phyloP scores from a whole-genome alignment of 2,797 vertebrate genomes.

The Pipistrellus pygmaeus region DNA sequence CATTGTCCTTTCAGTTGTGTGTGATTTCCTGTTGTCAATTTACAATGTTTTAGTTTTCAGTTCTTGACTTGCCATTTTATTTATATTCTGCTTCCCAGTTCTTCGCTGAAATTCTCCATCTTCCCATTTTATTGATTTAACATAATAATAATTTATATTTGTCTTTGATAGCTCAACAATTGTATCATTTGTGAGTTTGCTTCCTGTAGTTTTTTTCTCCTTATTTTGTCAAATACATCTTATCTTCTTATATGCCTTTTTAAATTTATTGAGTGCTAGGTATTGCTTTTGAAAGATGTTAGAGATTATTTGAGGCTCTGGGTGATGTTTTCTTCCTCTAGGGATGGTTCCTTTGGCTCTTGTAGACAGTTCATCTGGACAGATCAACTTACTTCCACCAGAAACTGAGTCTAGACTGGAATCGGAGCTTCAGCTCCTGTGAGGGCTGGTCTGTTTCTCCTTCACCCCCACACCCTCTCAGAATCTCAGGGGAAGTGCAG shows the following conservation, averaged over 20 bases:
- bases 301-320: not conserved
- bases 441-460: not conserved
- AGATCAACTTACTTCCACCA: not conserved
- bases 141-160: not conserved
- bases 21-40: not conserved
- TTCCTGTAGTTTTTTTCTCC: not conserved
- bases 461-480: not conserved
- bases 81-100: not conserved
- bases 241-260: not conserved
- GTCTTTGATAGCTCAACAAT: not conserved
- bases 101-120: not conserved
- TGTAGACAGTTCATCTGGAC: not conserved
- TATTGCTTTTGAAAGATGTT: not conserved
- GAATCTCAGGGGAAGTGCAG: not conserved
- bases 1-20: not conserved
- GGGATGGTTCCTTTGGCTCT: not conserved
- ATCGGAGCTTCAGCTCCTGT: not conserved
- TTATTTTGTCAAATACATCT: not conserved
- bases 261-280: not conserved
- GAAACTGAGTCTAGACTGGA: not conserved
- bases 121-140: constrained; percentile 18
- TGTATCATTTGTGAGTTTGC: not conserved
- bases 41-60: not conserved
- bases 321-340: not conserved
- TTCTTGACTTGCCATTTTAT: not conserved